phyloP scores from a whole-genome alignment of 2,888 invertebrate species.

The Chymomyza procnemis region DNA sequence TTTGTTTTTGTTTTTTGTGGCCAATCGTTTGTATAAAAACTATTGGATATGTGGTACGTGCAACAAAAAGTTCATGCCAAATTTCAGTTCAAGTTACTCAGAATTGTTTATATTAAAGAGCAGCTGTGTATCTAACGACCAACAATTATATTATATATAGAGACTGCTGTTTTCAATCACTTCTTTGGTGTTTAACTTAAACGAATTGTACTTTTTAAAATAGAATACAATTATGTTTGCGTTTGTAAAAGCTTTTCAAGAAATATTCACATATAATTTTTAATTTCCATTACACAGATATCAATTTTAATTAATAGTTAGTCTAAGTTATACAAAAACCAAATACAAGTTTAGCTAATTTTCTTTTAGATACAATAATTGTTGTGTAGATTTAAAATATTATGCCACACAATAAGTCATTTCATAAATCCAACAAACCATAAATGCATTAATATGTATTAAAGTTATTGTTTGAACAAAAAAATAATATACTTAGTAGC shows the following conservation, averaged over 20 bases:
- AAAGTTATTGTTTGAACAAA: neutral
- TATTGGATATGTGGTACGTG: neutral
- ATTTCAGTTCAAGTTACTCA: neutral
- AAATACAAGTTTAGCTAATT: slow-evolving; percentile 35
- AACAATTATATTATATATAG: neutral
- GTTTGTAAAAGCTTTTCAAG: neutral
- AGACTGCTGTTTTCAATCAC: too few relatives aligned
- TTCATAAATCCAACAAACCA: slow-evolving; percentile 36
- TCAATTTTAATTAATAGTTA: neutral
- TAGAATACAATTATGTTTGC: neutral
- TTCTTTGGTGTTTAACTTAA: too few relatives aligned
- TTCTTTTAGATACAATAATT: neutral
- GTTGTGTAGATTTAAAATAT: slow-evolving; percentile 32
- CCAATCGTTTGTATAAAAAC: neutral
- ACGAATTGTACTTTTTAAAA: neutral
- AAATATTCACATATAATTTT: neutral
- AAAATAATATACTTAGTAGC: neutral
- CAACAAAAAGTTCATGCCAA: neutral
- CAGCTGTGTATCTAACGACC: too few relatives aligned
- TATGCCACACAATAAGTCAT: slow-evolving; percentile 38
- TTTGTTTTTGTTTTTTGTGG: neutral
- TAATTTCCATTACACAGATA: neutral
- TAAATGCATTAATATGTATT: slow-evolving; percentile 14
- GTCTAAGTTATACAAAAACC: neutral
- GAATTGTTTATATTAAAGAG: too few relatives aligned